These are phyloP conservation scores for Orthosia cruda DNA, from an alignment of 2,888 invertebrate genomes.

Conservation along the genomic window DNA sequence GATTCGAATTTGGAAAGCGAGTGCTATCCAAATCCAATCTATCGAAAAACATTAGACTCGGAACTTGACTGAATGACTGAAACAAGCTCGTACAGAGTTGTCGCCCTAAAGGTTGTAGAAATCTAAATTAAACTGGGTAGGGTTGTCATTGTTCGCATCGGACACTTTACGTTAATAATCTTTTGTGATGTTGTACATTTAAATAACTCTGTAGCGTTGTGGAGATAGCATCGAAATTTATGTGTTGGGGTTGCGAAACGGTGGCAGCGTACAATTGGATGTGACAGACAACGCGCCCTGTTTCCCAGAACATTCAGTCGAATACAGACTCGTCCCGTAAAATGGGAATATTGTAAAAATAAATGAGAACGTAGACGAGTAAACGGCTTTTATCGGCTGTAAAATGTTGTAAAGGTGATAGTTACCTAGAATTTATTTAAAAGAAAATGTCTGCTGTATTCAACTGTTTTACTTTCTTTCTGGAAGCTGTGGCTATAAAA, in stretches of 20 bases:
- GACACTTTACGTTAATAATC: slow-evolving; percentile 73
- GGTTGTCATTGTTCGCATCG: slow-evolving; percentile 70
- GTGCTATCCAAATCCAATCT: slow-evolving; percentile 74
- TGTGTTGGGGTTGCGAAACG: slow-evolving; percentile 79
- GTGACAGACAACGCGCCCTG: slow-evolving; percentile 80
- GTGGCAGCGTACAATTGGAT: slow-evolving; percentile 80
- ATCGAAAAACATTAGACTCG: slow-evolving; percentile 77
- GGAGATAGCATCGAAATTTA: slow-evolving; percentile 84
- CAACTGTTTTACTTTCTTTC: slow-evolving; percentile 49
- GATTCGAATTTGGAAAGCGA: slow-evolving; percentile 75
- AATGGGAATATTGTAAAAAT: slow-evolving; percentile 75
- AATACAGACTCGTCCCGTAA: slow-evolving; percentile 72
- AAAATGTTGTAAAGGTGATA: slow-evolving; percentile 61
- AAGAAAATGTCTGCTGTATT: slow-evolving; percentile 45
- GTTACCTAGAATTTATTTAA: slow-evolving; percentile 60
- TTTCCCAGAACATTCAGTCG: slow-evolving; percentile 77
- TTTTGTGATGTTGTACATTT: slow-evolving; percentile 78
- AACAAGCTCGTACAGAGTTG: slow-evolving; percentile 64
- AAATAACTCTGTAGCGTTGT: slow-evolving; percentile 78
- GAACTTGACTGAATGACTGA: slow-evolving; percentile 66
- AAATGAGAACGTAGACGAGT: slow-evolving; percentile 67
- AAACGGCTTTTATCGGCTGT: slow-evolving; percentile 55
- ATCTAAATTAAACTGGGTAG: slow-evolving; percentile 72
- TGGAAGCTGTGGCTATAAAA: slow-evolving; percentile 32
- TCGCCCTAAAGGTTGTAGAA: slow-evolving; percentile 55